These are phyloP conservation scores for Potamilus streckersoni DNA, from an alignment of 1,140 invertebrate genomes.

Conservation along the genomic window DNA sequence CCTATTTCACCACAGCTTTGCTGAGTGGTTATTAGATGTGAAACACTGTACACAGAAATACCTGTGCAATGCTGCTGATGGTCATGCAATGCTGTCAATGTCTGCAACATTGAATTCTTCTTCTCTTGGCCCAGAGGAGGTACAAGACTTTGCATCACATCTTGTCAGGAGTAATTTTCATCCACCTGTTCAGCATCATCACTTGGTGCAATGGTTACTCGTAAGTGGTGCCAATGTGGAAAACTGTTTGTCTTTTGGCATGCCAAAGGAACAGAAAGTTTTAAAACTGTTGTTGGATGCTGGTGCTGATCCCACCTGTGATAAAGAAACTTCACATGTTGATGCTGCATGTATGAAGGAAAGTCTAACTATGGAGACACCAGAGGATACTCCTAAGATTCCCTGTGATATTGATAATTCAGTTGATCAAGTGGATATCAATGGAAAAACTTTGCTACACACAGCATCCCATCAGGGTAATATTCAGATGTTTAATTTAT, in stretches of 20 bases:
- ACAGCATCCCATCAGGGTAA: conserved; percentile 81
- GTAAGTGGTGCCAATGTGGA: conserved; percentile 59
- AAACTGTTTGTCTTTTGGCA: conserved; percentile 51
- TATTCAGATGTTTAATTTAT: conserved; percentile 80
- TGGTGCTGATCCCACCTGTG: conserved; percentile 53
- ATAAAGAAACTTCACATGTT: conserved; percentile 20
- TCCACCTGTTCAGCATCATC: conserved; percentile 66
- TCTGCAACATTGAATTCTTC: conserved; percentile 78
- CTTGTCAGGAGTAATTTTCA: conserved; percentile 67
- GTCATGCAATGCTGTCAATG: conserved; percentile 90
- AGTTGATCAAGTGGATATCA: conserved; percentile 60
- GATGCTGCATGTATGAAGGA: conserved; percentile 33
- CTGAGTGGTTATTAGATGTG: conserved; percentile 94
- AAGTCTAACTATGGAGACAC: conserved; percentile 26
- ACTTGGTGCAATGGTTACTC: conserved; percentile 67
- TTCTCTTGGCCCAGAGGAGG: conserved; percentile 70
- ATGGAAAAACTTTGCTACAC: conserved; percentile 79
- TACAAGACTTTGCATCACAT: conserved; percentile 73
- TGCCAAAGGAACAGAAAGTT: conserved; percentile 64
- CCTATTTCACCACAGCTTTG: conserved; percentile 87
- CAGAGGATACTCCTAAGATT: conserved; percentile 27
- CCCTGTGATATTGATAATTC: conserved; percentile 44
- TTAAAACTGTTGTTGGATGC: conserved; percentile 62
- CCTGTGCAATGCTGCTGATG: conserved; percentile 86
- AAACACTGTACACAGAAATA: conserved; percentile 97